A percentile compares a stretch with the other conserved stretches of the same genome.
Evolutionary conservation across 2,888 invertebrate species (phyloP).

Genomic region (Troglohyphantes excavatus): DNA sequence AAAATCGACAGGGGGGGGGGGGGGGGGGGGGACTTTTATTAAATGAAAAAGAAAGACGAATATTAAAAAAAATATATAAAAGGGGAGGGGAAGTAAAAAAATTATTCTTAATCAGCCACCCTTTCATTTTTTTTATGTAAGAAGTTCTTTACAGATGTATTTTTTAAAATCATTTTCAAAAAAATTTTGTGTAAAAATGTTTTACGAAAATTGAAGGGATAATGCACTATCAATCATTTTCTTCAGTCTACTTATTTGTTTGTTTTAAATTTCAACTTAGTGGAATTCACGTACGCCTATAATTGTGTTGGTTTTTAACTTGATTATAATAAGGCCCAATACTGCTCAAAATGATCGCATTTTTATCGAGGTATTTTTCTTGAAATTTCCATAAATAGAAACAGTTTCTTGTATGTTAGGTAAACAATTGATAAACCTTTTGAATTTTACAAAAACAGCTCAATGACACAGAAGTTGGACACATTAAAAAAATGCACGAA

Average conservation of each 20-base stretch:
- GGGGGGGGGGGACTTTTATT: conserved; percentile 29
- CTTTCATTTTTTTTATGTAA: conserved; percentile 29
- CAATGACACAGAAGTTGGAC: too few relatives aligned
- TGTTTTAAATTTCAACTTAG: neutral
- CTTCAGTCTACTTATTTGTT: neutral
- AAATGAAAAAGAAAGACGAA: conserved; percentile 56
- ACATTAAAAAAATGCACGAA: too few relatives aligned
- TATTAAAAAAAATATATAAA: conserved; percentile 71
- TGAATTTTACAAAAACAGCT: too few relatives aligned
- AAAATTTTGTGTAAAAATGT: neutral
- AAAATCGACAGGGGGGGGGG: conserved; percentile 61
- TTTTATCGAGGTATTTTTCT: too few relatives aligned
- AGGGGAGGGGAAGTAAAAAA: conserved; percentile 42
- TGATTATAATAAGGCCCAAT: too few relatives aligned
- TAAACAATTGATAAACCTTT: too few relatives aligned
- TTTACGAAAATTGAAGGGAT: neutral
- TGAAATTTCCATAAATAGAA: too few relatives aligned
- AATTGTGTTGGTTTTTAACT: too few relatives aligned
- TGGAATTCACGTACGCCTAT: too few relatives aligned
- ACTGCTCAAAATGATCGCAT: too few relatives aligned
- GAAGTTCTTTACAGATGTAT: neutral
- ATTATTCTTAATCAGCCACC: conserved; percentile 60
- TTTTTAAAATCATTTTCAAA: neutral
- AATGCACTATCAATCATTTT: neutral
- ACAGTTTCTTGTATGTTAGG: too few relatives aligned